Percentiles rank a stretch among this genome's conserved stretches.
Conservation (phyloP, 2,113 vertebrate species). For the Entomyzon cyanotis region DNA sequence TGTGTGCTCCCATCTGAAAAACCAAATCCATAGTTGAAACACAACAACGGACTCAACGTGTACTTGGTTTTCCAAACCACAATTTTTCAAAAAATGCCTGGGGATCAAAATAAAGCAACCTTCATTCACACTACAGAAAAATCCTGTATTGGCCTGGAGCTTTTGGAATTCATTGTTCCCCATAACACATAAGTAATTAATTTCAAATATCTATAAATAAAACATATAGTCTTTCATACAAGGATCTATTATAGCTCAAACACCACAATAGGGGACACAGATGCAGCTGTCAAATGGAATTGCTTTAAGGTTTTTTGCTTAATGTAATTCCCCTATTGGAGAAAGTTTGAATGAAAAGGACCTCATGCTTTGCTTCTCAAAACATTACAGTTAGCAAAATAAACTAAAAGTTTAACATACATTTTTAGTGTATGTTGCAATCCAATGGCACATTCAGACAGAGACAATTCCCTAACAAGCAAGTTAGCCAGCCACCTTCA, state of each 20-base stretch:
- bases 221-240: background rate
- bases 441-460: background rate
- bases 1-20: background rate
- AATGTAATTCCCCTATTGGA: background rate
- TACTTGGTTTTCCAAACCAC: slow-evolving; percentile 25
- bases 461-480: background rate
- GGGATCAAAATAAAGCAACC: background rate
- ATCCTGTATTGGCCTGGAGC: background rate
- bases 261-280: background rate
- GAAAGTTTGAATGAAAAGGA: background rate
- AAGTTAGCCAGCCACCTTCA: background rate
- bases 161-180: background rate
- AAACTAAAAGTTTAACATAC: background rate
- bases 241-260: background rate
- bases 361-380: background rate
- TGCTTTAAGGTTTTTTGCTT: background rate
- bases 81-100: background rate
- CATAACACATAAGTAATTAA: background rate
- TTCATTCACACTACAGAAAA: background rate
- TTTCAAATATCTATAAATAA: slow-evolving; percentile 22
- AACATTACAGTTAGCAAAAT: background rate
- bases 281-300: background rate
- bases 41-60: background rate
- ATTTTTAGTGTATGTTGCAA: background rate
- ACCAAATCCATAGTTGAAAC: background rate